phyloP scores from a whole-genome alignment of 2,797 vertebrate genomes.

The Luscinia luscinia region DNA sequence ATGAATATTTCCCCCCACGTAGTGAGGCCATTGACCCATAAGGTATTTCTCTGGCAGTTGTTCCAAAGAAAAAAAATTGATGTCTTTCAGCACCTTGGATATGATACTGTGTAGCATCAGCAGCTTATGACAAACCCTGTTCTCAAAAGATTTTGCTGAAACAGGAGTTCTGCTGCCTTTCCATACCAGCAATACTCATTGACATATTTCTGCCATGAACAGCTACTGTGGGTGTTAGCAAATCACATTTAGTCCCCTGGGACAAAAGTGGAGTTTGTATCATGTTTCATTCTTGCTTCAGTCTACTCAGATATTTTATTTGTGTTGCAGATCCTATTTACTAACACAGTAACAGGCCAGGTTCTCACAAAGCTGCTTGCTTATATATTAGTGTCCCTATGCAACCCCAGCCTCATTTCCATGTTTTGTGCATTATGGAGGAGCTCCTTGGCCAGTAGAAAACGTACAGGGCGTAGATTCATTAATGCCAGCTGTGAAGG shows the following conservation, averaged over 20 bases:
- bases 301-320: not conserved
- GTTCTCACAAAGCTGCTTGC: not conserved
- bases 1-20: not conserved
- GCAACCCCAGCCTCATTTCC: not conserved
- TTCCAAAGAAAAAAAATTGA: slow-evolving; percentile 40
- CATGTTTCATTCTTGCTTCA: not conserved
- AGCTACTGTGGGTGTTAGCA: not conserved
- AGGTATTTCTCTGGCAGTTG: slow-evolving; percentile 9
- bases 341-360: not conserved
- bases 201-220: slow-evolving; percentile 22
- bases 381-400: not conserved
- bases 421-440: not conserved
- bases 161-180: slow-evolving; percentile 30
- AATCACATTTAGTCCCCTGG: not conserved
- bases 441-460: not conserved
- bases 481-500: not conserved
- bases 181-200: not conserved
- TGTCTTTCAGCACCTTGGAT: slow-evolving; percentile 10
- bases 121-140: slow-evolving; percentile 26
- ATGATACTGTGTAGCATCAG: not conserved
- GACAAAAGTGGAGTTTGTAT: not conserved
- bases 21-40: not conserved
- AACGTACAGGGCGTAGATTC: not conserved
- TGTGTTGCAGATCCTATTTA: not conserved
- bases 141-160: slow-evolving; percentile 54